Evolutionary conservation across 2,888 invertebrate species (phyloP).

Genomic region (Nemotelus pantherinus): DNA sequence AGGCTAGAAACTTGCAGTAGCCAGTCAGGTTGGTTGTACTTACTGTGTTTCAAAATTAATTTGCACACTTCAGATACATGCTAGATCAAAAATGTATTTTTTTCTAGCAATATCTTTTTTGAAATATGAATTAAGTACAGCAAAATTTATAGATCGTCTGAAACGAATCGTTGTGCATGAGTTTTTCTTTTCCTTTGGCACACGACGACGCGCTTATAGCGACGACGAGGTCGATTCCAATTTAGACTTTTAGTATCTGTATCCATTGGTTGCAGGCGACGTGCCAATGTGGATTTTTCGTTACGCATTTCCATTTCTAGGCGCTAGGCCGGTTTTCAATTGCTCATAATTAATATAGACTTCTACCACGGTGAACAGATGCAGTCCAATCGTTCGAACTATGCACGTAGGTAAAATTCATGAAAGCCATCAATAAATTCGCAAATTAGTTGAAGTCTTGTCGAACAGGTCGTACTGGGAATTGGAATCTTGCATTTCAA

Average conservation of each 20-base stretch:
- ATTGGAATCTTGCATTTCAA: background rate
- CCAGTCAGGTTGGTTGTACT: background rate
- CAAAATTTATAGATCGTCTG: slow-evolving; percentile 30
- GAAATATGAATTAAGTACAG: slow-evolving; percentile 9
- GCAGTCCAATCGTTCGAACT: too few relatives aligned
- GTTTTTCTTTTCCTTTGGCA: background rate
- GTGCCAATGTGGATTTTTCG: background rate
- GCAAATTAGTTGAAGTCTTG: slow-evolving; percentile 25
- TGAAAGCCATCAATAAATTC: slow-evolving; percentile 40
- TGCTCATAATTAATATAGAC: slow-evolving; percentile 19
- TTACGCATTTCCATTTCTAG: slow-evolving; percentile 1
- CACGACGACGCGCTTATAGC: background rate
- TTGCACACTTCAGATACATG: slow-evolving; percentile 12
- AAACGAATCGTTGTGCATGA: slow-evolving; percentile 20
- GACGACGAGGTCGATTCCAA: slow-evolving; percentile 8
- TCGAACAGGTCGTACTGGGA: slow-evolving; percentile 11
- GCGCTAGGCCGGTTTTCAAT: background rate
- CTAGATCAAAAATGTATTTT: background rate
- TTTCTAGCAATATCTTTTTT: slow-evolving; percentile 16
- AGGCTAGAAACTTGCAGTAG: too few relatives aligned
- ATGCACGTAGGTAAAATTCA: background rate
- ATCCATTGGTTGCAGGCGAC: background rate
- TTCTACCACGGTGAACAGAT: too few relatives aligned
- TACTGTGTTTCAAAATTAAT: slow-evolving; percentile 28
- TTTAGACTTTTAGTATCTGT: background rate